Evolutionary conservation across 2,888 invertebrate species (phyloP).

Genomic region (Parnassius mnemosyne): DNA sequence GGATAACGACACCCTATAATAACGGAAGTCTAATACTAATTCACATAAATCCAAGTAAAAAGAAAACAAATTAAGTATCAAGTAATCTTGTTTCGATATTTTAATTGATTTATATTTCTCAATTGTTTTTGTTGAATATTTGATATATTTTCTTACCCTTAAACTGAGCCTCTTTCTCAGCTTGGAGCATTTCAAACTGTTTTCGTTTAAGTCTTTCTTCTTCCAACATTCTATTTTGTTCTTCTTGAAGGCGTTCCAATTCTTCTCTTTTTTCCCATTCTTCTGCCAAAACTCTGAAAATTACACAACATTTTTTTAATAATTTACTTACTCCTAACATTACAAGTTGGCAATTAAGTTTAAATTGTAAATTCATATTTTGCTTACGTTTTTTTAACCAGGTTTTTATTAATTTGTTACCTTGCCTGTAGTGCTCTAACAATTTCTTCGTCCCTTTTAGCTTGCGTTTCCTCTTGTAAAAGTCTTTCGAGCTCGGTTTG

Average conservation of each 20-base stretch:
- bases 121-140: background rate
- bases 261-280: slow-evolving; percentile 92
- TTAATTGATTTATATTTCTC: background rate
- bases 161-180: slow-evolving; percentile 85
- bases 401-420: slow-evolving; percentile 38
- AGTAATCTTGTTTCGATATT: background rate
- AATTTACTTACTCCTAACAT: no score
- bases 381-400: background rate
- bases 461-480: slow-evolving; percentile 90
- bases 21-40: no score
- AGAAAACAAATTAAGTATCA: no score
- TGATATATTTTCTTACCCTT: slow-evolving; percentile 70
- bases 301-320: background rate
- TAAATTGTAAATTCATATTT: no score
- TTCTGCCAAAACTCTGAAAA: slow-evolving; percentile 84
- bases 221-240: slow-evolving; percentile 86
- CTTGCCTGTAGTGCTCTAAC: slow-evolving; percentile 85
- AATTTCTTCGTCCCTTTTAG: slow-evolving; percentile 91
- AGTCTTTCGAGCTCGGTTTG: slow-evolving; percentile 85
- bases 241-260: slow-evolving; percentile 88
- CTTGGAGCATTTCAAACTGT: slow-evolving; percentile 86
- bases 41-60: no score
- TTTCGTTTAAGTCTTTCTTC: slow-evolving; percentile 87
- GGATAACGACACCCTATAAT: no score
- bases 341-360: no score